phyloP scores from a whole-genome alignment of 2,113 vertebrate genomes.

The Eolophus roseicapilla region DNA sequence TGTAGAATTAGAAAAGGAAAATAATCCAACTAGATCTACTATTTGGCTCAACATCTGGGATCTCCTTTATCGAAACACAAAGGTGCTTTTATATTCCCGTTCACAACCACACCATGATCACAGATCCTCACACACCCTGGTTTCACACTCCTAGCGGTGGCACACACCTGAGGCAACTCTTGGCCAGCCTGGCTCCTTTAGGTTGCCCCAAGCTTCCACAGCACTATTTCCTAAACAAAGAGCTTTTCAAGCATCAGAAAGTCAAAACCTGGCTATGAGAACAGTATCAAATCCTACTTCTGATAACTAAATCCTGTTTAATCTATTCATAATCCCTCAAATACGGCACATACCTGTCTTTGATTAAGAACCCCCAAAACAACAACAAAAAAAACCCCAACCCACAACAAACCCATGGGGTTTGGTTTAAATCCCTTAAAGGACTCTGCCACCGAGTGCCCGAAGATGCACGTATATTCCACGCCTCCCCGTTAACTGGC shows the following conservation, averaged over 20 bases:
- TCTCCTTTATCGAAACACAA: neutral
- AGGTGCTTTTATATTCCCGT: neutral
- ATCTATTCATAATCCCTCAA: slow-evolving; percentile 40
- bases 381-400: neutral
- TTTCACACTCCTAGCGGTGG: accelerated
- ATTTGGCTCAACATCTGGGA: neutral
- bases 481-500: too few relatives aligned
- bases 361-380: neutral
- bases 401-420: neutral
- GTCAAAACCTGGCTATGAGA: neutral
- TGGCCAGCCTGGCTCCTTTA: accelerated
- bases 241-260: slow-evolving; percentile 9
- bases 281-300: neutral
- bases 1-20: slow-evolving; percentile 6
- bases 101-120: accelerated
- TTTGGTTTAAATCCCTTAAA: neutral
- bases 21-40: neutral
- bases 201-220: neutral
- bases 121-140: accelerated
- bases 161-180: neutral
- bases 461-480: accelerated
- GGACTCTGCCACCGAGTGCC: neutral
- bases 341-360: neutral
- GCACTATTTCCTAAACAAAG: neutral
- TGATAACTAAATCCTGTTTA: slow-evolving; percentile 25